phyloP scores from a whole-genome alignment of 2,797 vertebrate species.

The Eidolon dupreanum region DNA sequence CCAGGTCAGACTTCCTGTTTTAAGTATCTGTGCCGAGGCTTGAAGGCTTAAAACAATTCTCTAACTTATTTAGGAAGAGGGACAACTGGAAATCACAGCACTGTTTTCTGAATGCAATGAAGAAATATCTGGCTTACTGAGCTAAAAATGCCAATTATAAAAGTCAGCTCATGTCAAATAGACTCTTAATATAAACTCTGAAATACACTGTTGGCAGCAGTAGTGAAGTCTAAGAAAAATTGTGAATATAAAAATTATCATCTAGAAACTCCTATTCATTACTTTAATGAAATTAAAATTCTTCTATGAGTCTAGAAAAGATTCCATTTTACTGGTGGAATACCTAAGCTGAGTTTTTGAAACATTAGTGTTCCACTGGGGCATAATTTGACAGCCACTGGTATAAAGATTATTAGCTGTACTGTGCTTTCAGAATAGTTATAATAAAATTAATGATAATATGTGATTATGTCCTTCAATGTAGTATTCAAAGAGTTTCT shows the following conservation, averaged over 20 bases:
- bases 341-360: conserved; percentile 3
- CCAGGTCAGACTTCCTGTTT: neutral
- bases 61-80: conserved; percentile 9
- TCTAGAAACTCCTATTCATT: neutral
- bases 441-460: neutral
- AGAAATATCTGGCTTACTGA: neutral
- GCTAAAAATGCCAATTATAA: conserved; percentile 9
- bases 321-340: neutral
- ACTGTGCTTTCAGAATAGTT: neutral
- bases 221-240: neutral
- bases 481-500: neutral
- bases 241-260: neutral
- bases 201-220: neutral
- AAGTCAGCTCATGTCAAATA: neutral
- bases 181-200: conserved; percentile 5
- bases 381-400: neutral
- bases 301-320: neutral
- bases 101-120: neutral
- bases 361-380: neutral
- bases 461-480: neutral
- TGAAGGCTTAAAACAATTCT: conserved; percentile 22
- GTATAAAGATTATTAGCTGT: neutral
- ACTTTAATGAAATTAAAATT: neutral
- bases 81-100: neutral
- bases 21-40: neutral